Conservation (phyloP, 2,888 invertebrate species). For the Drosophila pegasa region DNA sequence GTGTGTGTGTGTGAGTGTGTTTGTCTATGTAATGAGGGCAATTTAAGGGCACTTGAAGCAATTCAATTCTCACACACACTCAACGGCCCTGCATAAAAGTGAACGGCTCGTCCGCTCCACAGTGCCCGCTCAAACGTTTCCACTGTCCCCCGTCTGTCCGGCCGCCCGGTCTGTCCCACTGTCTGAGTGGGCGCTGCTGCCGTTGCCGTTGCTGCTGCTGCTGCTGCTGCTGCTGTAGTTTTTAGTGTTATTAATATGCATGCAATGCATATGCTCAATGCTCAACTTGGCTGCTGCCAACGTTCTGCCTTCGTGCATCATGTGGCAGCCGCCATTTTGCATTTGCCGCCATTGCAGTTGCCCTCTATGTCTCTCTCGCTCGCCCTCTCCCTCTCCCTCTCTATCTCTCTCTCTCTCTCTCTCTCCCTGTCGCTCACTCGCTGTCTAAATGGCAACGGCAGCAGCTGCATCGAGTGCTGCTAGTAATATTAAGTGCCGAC, state of each 20-base stretch:
- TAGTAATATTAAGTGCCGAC: conserved; percentile 71
- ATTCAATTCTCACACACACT: conserved; percentile 72
- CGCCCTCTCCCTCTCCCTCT: conserved; percentile 7
- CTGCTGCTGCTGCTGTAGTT: conserved; percentile 51
- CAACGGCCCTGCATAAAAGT: conserved; percentile 47
- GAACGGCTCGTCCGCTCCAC: conserved; percentile 28
- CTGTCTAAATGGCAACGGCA: conserved; percentile 24
- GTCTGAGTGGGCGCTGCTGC: conserved; percentile 33
- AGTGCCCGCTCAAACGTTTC: conserved; percentile 1
- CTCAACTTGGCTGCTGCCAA: conserved; percentile 20
- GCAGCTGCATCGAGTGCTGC: conserved; percentile 65
- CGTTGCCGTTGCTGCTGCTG: conserved; percentile 23
- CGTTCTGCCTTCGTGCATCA: conserved; percentile 49
- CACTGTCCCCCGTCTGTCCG: conserved; percentile 8
- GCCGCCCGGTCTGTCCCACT: conserved; percentile 15
- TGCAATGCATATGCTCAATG: conserved; percentile 64
- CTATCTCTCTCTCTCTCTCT: neutral
- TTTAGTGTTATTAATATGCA: conserved; percentile 78
- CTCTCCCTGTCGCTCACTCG: conserved; percentile 1
- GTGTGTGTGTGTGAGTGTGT: conserved; percentile 48
- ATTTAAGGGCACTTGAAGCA: conserved; percentile 77
- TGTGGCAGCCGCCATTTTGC: conserved; percentile 70
- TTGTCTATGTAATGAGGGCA: conserved; percentile 78
- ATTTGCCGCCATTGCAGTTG: conserved; percentile 51
- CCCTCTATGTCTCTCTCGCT: conserved; percentile 13